Evolutionary conservation across 2,888 invertebrate species (phyloP), one percentile per base, ranked within the genome.

Genomic region (Dynastes maya): DNA sequence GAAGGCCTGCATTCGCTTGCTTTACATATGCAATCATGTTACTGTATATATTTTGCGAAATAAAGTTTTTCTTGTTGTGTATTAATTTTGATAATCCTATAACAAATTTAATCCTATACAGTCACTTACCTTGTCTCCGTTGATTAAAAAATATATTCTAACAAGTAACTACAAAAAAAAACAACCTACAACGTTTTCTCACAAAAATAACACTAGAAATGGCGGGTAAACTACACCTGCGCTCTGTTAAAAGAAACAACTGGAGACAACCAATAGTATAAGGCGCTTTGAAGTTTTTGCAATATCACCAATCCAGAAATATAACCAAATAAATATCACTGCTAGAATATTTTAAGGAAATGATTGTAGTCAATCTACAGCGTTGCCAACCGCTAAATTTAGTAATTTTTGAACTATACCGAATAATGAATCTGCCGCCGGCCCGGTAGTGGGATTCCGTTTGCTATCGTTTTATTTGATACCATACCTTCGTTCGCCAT

Each of bases 1-100:
- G 40, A 78, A 76, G 65, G 79, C 78, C 71, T 80, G 80, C 80
- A 78, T 72, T 78, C 72, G 79, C 79, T 80, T 77, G 80, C 80
- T 80, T 80, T 80, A 77, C 76, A 80, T 68, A 77, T 58, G 53
- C 53, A 78, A 45, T 40, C 74, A 77, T 80, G 63, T 72, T 81
- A 67, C 68, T 80, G 79, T 79, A 80, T 61, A 80, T 80, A 80
- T 76, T 78, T 78, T 78, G 75, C 78, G 45, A 76, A 78, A 78
- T 78, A 78, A 78, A 78, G 71, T 71, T 78, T 78, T 77, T 77
- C 68, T 68, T 67, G 77, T 77, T 77, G 76, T 65, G 32, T 32
- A 45, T 51, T 67, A 49, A 58, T 67, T 58, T 61, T 29, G 61
- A 61, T 49, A 13, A 11, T n/a, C 27, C 45, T 61, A 40, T 16